Evolutionary conservation across 2,888 invertebrate species (phyloP), one percentile per base, ranked within the genome.

Genomic region (Nephrotoma appendiculata): DNA sequence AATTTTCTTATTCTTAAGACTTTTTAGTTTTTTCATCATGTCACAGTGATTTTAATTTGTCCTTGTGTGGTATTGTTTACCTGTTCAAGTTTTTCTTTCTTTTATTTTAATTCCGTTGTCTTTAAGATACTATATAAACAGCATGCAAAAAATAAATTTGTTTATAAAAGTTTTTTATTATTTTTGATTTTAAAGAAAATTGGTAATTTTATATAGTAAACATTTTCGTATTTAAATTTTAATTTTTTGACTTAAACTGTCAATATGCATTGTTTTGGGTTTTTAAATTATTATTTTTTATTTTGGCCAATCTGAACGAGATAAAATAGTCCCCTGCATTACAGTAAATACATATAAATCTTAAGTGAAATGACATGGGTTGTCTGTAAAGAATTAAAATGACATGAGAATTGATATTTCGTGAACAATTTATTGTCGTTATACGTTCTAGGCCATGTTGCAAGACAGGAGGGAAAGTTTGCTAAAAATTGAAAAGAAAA

Each of bases 31-130:
- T 83, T 83, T 42, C 84, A 84, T 84, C 84, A 84, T 84, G 84
- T 84, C 84, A 84, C 42, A 42, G 41, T 84, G 84, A 84, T 84
- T 84, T 84, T 84, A 71, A 43, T 84, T 84, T 84, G 84, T 84
- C 84, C 41, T 84, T 84, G 84, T 84, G 84, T 42, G 84, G 84
- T 84, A 71, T 71, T 71, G 71, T 71, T 31, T 71, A 71, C 71
- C 71, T 71, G 71, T 71, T 71, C 71, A 71, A 71, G 71, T 71
- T 71, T 71, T 71, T 71, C 7, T 71, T 71, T 71, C 7, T 71
- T 71, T 31, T 71, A 71, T 71, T 71, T 71, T 71, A 71, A 71
- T 71, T 71, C 71, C 31, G 71, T 71, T 71, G 71, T 71, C 71
- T 71, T 71, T 31, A 31, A 19, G 71, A 31, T 71, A 71, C 9